These are phyloP conservation scores for Acutogordius australiensis DNA, from an alignment of 2,888 invertebrate species.

Conservation along the genomic window DNA sequence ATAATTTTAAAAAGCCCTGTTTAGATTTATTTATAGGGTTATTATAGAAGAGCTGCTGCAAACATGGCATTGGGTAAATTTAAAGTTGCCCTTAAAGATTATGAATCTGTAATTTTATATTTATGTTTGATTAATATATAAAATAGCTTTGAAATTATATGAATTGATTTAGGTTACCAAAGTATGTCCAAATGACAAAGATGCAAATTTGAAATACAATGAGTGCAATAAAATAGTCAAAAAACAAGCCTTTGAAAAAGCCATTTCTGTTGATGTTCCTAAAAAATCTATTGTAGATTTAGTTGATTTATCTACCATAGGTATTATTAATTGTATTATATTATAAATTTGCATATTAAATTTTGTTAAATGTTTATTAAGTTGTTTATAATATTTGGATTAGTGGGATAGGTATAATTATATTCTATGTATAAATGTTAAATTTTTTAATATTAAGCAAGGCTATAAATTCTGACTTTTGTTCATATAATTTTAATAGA, in stretches of 20 bases:
- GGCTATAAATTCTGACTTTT: too few relatives aligned
- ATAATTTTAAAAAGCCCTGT: constrained; percentile 14
- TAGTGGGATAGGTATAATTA: too few relatives aligned
- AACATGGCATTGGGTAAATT: constrained; percentile 91
- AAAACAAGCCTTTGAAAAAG: constrained; percentile 73
- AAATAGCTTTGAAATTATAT: background rate
- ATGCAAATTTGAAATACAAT: constrained; percentile 58
- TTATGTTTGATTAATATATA: background rate
- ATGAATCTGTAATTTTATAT: constrained; percentile 48
- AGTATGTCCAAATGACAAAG: constrained; percentile 64
- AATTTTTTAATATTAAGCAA: too few relatives aligned
- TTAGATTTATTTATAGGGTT: constrained; percentile 33
- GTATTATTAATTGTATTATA: background rate
- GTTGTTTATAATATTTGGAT: too few relatives aligned
- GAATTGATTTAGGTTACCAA: constrained; percentile 42
- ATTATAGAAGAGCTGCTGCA: constrained; percentile 76
- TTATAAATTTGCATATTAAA: background rate
- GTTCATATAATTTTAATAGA: too few relatives aligned
- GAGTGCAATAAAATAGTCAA: constrained; percentile 87
- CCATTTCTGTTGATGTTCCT: constrained; percentile 66
- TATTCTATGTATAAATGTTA: too few relatives aligned
- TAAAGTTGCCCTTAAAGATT: constrained; percentile 75
- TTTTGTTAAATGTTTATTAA: too few relatives aligned
- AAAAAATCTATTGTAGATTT: constrained; percentile 29
- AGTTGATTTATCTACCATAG: background rate